Percentiles rank a stretch among this genome's conserved stretches.
These are phyloP conservation scores for Crocuta crocuta DNA, from an alignment of 2,113 vertebrate species.

Conservation along the genomic window DNA sequence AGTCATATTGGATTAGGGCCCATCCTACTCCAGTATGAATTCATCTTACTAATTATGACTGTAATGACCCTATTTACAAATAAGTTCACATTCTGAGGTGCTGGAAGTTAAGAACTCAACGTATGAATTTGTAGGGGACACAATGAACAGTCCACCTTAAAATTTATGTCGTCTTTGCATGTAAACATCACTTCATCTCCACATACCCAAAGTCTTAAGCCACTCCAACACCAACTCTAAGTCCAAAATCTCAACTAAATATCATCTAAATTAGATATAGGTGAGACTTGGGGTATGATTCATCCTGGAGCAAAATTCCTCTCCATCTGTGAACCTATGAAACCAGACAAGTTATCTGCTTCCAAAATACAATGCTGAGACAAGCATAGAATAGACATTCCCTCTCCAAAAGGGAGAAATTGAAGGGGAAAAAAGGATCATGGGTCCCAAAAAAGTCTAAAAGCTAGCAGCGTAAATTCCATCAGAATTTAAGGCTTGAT, in stretches of 20 bases:
- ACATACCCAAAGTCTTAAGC: background rate
- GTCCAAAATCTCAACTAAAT: background rate
- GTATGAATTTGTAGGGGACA: background rate
- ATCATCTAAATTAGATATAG: constrained; percentile 23
- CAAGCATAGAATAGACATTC: background rate
- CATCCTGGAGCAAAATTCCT: background rate
- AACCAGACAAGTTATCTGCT: background rate
- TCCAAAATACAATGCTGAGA: background rate
- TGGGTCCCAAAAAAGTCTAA: background rate
- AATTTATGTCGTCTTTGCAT: background rate
- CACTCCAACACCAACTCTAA: background rate
- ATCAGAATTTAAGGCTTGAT: background rate
- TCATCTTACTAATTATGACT: background rate
- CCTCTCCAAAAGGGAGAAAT: background rate
- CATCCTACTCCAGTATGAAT: background rate
- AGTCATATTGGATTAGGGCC: background rate
- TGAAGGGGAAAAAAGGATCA: background rate
- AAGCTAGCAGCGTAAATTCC: background rate
- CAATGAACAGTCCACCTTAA: background rate
- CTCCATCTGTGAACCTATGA: constrained; percentile 3
- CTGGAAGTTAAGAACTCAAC: background rate
- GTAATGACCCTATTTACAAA: background rate
- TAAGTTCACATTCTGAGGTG: background rate
- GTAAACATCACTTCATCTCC: background rate
- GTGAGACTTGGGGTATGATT: background rate